Evolutionary conservation across 2,888 invertebrate genomes (phyloP), one percentile per base, ranked within the genome.

Genomic region (Brachylomia viminalis): DNA sequence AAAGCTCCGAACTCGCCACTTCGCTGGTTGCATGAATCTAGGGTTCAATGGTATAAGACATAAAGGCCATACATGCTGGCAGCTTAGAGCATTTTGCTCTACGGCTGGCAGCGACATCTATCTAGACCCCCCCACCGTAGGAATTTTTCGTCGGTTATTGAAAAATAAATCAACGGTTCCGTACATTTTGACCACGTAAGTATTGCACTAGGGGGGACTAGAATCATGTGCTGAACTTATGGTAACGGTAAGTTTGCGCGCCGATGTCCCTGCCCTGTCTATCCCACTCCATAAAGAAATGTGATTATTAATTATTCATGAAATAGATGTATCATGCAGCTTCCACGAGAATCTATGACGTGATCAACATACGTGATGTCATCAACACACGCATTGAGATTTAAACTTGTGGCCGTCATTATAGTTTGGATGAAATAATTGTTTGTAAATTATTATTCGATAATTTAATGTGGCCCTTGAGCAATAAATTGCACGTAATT

Each of bases 401-500:
- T 87, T 85, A 79, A 89, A 89, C 83, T 86, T 88, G 88, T 90
- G 87, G 88, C 89, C 88, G 77, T 88, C 86, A 90, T 92, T 91
- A 92, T 85, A 88, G 86, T 91, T 93, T 91, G 93, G 90, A 93
- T 93, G 90, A 92, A 91, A 94, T 95, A 95, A 94, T 94, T 93
- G 91, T 93, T 93, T 91, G 91, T 85, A 92, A 94, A 94, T 94
- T 92, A 92, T 91, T 92, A 90, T 92, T 92, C 91, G 92, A 92
- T 94, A 94, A 94, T 94, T 92, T 92, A 93, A 92, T 92, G 88
- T 90, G 89, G 91, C 90, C 92, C 91, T 91, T 91, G 86, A 90
- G 93, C 90, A 92, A 93, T 93, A 95, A 95, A 95, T 94, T 95
- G 93, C 92, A 92, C 89, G 88, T 93, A 94, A 94, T 94, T 95